Evolutionary conservation across 2,888 invertebrate species (phyloP), one percentile per base, ranked within the genome.

Genomic region (Lithosia quadra): DNA sequence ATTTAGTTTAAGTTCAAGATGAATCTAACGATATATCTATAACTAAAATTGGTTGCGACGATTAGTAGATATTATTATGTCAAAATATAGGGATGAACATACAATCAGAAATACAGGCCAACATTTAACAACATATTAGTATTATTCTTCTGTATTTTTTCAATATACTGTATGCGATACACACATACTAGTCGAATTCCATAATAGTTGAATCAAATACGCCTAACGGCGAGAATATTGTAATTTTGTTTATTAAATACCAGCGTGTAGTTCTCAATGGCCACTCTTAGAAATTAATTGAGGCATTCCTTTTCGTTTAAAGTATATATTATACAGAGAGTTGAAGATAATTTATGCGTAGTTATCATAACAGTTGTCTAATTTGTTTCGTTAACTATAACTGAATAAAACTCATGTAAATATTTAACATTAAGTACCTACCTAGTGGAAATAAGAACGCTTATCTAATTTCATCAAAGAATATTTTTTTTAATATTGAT

Each of bases 191-290:
- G 63, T 70, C 39, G 66, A 78, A 78, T 77, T 76, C 76, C 59
- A 70, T 77, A 81, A 82, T 68, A 73, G 70, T 72, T 63, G 64
- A 78, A 78, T 83, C 77, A 80, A 80, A 79, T 77, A 74, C 66
- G 74, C 74, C 73, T 68, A 72, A 77, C 71, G 66, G 76, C 75
- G 78, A 80, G 75, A 86, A 81, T 84, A 84, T 84, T 81, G 65
- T 81, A 80, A 81, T 84, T 81, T 75, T 74, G 78, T 77, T 81
- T 78, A 75, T 79, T 75, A 75, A 77, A 73, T 65, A 66, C 63
- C 73, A 75, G 69, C 68, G 62, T 73, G 69, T 64, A 63, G 59
- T 68, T 69, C 68, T 28, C 59, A 73, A 73, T 71, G 39, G 43
- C 11, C 55, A 65, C 34, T 67, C 36, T 43, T 9, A 18, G 63